Evolutionary conservation across 2,113 vertebrate genomes (phyloP), one percentile per base, ranked within the genome.

Genomic region (Cairina moschata): DNA sequence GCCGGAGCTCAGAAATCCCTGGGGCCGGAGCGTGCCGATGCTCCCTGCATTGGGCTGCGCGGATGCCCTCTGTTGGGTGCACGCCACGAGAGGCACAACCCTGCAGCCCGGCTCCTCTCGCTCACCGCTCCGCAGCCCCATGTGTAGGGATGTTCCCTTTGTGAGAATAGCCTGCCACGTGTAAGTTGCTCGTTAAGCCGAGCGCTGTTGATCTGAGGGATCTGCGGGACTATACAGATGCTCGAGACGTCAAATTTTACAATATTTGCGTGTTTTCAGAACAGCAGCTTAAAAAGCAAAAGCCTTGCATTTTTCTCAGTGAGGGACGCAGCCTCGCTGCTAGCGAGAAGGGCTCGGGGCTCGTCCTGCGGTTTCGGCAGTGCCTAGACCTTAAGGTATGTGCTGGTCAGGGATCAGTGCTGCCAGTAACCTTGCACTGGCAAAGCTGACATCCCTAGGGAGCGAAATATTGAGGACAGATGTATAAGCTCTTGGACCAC

Each of bases 381-480:
- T 67, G 59, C 55, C 63, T 73, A 74, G 46, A 80, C 66, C 74
- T 84, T 29, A 13, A 75, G 77, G 88, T 32, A 66, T 5, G 0
- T 62, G 14, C 65, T 89, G 93, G 80, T 84, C 93, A 96, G 72
- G 83, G 92, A 86, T 91, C 88, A 92, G 77, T 17, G 9, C 40
- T 15, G 40, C 7, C 59, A 66, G 81, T 94, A 93, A 95, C 93
- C 81, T 71, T 73, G 88, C 73, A 9, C 95, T 89, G 54, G 83
- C 50, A 76, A 38, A 94, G 71, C 93, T 82, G 88, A 34, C 58
- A 5, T 59, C 93, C 79, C 86, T 59, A 18, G 88, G 89, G 91
- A 74, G 18, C 22, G 55, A 60, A 63, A 94, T 96, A 95, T 94
- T 96, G 92, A 96, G 73, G 74, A 85, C 96, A 97, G 95, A 94